Conservation (phyloP, 2,113 vertebrate genomes). For the Blennius ocellaris region DNA sequence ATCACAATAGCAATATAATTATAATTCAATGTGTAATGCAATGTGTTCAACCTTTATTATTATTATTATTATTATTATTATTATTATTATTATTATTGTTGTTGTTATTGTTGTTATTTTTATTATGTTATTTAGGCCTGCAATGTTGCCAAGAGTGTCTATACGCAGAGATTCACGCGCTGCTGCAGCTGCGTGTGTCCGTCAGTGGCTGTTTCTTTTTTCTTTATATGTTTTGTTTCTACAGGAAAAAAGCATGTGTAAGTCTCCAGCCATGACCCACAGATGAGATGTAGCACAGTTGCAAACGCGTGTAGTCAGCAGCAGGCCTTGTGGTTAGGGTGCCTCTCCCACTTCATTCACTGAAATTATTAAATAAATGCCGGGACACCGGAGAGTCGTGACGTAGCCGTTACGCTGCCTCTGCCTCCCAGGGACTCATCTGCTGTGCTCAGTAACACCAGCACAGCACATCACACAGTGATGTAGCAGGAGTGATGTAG, state of each 20-base stretch:
- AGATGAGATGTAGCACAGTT: slow-evolving; percentile 43
- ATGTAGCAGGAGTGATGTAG: slow-evolving; percentile 36
- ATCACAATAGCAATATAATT: no score
- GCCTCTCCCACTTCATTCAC: slow-evolving; percentile 80
- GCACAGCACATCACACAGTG: slow-evolving; percentile 48
- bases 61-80: neutral
- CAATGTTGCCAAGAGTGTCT: slow-evolving; percentile 5
- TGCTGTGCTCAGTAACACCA: slow-evolving; percentile 50
- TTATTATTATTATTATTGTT: neutral
- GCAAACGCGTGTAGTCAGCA: slow-evolving; percentile 39
- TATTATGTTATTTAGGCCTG: slow-evolving; percentile 2
- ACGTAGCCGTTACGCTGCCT: slow-evolving; percentile 82
- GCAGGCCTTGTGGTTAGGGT: slow-evolving; percentile 73
- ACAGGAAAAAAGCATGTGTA: slow-evolving; percentile 3
- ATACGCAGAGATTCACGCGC: neutral
- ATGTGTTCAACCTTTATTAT: no score
- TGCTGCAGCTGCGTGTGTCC: neutral
- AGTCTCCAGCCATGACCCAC: slow-evolving; percentile 27
- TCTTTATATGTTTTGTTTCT: no score
- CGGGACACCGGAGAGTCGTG: slow-evolving; percentile 86
- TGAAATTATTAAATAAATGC: slow-evolving; percentile 84
- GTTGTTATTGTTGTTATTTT: neutral
- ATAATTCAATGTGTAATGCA: no score
- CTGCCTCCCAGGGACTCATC: slow-evolving; percentile 74
- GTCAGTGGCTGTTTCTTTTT: slow-evolving; percentile 4